Evolutionary conservation across 2,113 vertebrate genomes (phyloP), one percentile per base, ranked within the genome.

Genomic region (Gnathonemus echidnorhynchus): DNA sequence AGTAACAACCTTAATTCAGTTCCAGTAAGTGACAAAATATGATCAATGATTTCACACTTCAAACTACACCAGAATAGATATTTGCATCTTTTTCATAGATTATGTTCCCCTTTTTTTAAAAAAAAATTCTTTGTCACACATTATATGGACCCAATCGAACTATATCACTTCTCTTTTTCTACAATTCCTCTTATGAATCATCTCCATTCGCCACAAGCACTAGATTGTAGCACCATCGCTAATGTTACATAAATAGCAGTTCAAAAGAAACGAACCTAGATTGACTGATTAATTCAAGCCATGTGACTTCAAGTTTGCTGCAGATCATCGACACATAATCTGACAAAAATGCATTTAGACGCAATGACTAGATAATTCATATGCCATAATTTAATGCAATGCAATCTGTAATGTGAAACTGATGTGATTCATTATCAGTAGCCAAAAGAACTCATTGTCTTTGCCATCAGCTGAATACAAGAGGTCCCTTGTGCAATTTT

Each of bases 401-500:
- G 93, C 94, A 93, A 94, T 93, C 49, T 53, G 94, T 95, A 93
- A 92, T 94, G 93, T 94, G 93, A 94, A 93, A 93, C 91, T 85
- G 74, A 92, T 94, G 93, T 92, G 92, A 94, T 92, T 93, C 93
- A 94, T 90, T 77, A 91, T 31, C n/a, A 90, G 56, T 90, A 70
- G 58, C 46, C 89, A 91, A 90, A 91, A 92, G 87, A 58, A n/a
- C 88, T 52, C 45, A 48, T 39, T 90, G 90, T 91, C 90, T 89
- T 91, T 91, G 90, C 91, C 93, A 94, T 94, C 94, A 94, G 93
- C 92, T 93, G 92, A 94, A 92, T 94, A 94, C 94, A 94, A 95
- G 93, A 91, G 88, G 53, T 87, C 93, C 89, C 94, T 94, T 95
- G 94, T 95, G 92, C 90, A 88, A 88, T 92, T 91, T 94, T 93